Conservation (phyloP, 2,888 invertebrate species). For the Drosophila cracens region DNA sequence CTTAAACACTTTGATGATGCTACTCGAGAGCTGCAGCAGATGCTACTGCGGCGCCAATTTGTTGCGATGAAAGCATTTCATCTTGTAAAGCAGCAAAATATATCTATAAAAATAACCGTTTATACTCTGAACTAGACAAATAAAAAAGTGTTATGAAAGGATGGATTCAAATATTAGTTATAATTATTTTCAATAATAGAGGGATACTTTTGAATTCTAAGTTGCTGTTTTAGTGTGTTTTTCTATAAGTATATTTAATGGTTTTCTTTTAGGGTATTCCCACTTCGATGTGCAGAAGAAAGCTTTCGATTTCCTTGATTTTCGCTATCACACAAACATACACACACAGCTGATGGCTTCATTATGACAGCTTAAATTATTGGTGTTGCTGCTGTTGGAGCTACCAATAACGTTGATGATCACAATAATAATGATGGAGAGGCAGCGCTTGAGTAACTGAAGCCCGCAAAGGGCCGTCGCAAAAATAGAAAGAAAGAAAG, state of each 20-base stretch:
- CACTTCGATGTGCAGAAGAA: slow-evolving; percentile 6
- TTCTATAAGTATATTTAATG: neutral
- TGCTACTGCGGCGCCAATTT: slow-evolving; percentile 22
- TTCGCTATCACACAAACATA: slow-evolving; percentile 2
- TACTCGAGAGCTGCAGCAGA: slow-evolving; percentile 18
- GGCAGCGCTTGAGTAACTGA: slow-evolving; percentile 51
- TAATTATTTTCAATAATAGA: neutral
- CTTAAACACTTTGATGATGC: slow-evolving; percentile 58
- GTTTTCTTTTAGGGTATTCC: slow-evolving; percentile 25
- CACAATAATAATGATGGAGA: slow-evolving; percentile 41
- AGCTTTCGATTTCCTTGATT: slow-evolving; percentile 18
- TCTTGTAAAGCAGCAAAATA: neutral
- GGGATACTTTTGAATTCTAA: neutral
- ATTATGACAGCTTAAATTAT: slow-evolving; percentile 65
- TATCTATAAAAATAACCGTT: neutral
- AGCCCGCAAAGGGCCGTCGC: slow-evolving; percentile 52
- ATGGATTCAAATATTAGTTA: neutral
- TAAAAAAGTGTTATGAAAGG: neutral
- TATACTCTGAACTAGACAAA: slow-evolving; percentile 11
- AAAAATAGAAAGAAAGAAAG: neutral
- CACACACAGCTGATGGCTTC: slow-evolving; percentile 53
- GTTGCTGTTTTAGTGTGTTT: neutral
- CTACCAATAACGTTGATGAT: slow-evolving; percentile 37
- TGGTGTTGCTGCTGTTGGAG: slow-evolving; percentile 43
- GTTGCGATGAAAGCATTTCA: slow-evolving; percentile 51